Evolutionary conservation across 2,888 invertebrate species (phyloP).

Genomic region (Tachina fera): DNA sequence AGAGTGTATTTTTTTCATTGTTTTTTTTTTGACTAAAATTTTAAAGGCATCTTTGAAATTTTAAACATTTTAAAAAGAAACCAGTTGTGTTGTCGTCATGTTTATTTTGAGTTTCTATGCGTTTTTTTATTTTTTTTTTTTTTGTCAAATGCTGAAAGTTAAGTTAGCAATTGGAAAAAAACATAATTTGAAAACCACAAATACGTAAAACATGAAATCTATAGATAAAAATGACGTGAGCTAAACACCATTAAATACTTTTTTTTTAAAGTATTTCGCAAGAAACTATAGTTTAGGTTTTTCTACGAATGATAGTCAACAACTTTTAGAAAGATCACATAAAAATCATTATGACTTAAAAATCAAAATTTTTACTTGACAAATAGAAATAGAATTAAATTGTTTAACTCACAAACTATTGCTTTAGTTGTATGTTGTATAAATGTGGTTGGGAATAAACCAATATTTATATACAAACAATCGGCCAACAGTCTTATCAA

Average conservation of each 20-base stretch:
- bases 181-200: background rate
- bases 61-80: constrained; percentile 38
- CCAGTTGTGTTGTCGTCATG: constrained; percentile 36
- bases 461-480: too few relatives aligned
- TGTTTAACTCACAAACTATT: too few relatives aligned
- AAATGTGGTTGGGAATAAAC: too few relatives aligned
- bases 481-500: too few relatives aligned
- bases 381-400: too few relatives aligned
- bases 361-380: too few relatives aligned
- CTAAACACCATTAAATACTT: background rate
- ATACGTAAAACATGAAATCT: constrained; percentile 19
- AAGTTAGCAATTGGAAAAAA: background rate
- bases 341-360: background rate
- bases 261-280: constrained; percentile 5
- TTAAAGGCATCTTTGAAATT: constrained; percentile 44
- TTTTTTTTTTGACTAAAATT: background rate
- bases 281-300: background rate
- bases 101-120: background rate
- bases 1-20: constrained; percentile 1
- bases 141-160: constrained; percentile 43
- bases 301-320: too few relatives aligned
- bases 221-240: background rate
- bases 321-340: background rate
- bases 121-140: constrained; percentile 7
- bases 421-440: too few relatives aligned